These are phyloP conservation scores for Epinotia ramella DNA, from an alignment of 2,888 invertebrate species.

Conservation along the genomic window DNA sequence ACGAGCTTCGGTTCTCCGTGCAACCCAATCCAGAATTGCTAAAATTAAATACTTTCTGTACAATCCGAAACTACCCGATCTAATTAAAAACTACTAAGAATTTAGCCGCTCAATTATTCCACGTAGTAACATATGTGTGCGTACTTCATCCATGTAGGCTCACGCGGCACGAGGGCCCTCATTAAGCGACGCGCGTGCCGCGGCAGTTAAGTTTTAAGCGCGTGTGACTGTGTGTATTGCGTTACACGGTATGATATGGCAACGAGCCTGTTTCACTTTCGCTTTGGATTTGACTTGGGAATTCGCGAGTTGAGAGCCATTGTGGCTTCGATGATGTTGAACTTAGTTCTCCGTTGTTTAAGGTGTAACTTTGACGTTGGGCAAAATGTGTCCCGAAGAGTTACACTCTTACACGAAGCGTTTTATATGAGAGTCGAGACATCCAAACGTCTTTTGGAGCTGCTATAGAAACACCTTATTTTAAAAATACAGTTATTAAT, in stretches of 20 bases:
- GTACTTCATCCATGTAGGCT: conserved; percentile 15
- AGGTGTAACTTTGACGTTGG: background rate
- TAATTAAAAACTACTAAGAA: conserved; percentile 10
- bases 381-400: too few relatives aligned
- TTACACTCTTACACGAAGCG: too few relatives aligned
- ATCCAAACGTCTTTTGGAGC: too few relatives aligned
- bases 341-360: background rate
- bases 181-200: conserved; percentile 34
- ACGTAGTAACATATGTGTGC: conserved; percentile 34
- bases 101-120: conserved; percentile 42
- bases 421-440: too few relatives aligned
- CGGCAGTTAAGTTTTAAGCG: conserved; percentile 37
- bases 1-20: too few relatives aligned
- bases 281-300: conserved; percentile 17
- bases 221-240: conserved; percentile 10
- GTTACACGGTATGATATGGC: conserved; percentile 18
- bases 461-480: too few relatives aligned
- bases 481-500: too few relatives aligned
- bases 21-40: background rate
- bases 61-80: conserved; percentile 4
- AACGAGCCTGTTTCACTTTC: conserved; percentile 19
- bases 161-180: conserved; percentile 26
- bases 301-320: conserved; percentile 7
- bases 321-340: background rate
- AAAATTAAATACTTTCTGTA: background rate